Evolutionary conservation across 2,113 vertebrate species (phyloP), one percentile per base, ranked within the genome.

Genomic region (Chascanopsetta lugubris): DNA sequence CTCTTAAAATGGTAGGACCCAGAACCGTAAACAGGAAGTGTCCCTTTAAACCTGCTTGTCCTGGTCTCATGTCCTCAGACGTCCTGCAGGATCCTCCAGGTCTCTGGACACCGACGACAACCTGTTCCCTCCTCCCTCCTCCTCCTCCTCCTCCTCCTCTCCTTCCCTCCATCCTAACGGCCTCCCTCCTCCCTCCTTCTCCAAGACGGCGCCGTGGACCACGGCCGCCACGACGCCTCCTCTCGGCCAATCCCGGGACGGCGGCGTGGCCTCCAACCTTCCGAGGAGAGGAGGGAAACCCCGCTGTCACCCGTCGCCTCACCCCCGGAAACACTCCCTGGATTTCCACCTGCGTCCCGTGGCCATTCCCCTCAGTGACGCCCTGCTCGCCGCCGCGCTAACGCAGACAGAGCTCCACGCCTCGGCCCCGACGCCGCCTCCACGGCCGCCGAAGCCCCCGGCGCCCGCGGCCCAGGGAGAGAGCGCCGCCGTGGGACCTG

Each of bases 271-370:
- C 48, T 51, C 48, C 4, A 26, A 51, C 48, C 48, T 5, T 50
- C 74, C 58, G 24, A 83, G 62, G 20, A 42, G 29, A 17, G 53
- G 50, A 1, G 55, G 57, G 3, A 65, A 30, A 12, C 15, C 54
- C 24, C 84, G 60, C 1, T 82, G 84, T 36, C 86, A 86, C 59
- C 83, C 86, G 0, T 90, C 89, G 2, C 83, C 85, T 9, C 87
- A 90, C 32, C 89, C 89, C 17, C 80, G 87, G 43, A 90, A 90
- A 38, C 87, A 89, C 77, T 90, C 89, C 2, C 40, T 90, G 34
- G 85, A 90, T 42, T 64, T 88, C 69, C 82, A 84, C 71, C 78
- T 87, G 26, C 71, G 73, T 5, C 77, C 86, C 0, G 62, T 75
- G 18, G 53, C 25, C 0, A 58, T 81, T 1, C 29, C 74, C 0